Base-by-base conservation (phyloP, 2,888 invertebrate genomes). In the Tyria jacobaeae region DNA sequence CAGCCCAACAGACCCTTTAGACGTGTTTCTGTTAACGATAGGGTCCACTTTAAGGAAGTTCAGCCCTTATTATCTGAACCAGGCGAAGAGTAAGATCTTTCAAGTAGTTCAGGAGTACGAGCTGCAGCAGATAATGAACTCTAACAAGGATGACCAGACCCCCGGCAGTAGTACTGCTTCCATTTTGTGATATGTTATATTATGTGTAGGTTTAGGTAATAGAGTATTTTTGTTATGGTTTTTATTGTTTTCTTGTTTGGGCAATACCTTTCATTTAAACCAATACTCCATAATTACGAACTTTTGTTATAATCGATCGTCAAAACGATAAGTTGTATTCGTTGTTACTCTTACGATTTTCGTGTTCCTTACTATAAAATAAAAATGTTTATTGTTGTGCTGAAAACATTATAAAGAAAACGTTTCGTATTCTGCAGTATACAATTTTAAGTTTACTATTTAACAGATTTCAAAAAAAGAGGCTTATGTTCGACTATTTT, bases 51-150 rank as follows among this genome's bases (percentile, higher is more conserved):
- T 93, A 2, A 82, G 86, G 63, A 92, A 88, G 51, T 88, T 93
- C 14, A 87, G 79, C 0, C 92, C 92, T 0, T 90, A 90, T 62
- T 90, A 89, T 31, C 57, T 92, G 71, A 93, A 93, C 57, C 90
- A 91, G 74, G 92, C 93, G 1, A 93, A 93, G 71, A 90, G 87
- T 65, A 92, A 92, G 70, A 92, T 93, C 55, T 92, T 92, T 57
- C 90, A 91, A 49, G 88, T 92, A n/a, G 92, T 93, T 0, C 93
- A 92, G 64, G 91, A 93, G 50, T 92, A 89, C 69, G 93, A 93
- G 71, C 64, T 93, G 60, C 81, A 92, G 67, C 93, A 93, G 73
- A 91, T 91, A 1, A 78, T 90, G 0, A 79, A 25, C 14, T 2
- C 35, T 34, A 27, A 80, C 64, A 88, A 87, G 52, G 86, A 86